Conservation (phyloP, 2,797 vertebrate species). For the Bovichtus variegatus region DNA sequence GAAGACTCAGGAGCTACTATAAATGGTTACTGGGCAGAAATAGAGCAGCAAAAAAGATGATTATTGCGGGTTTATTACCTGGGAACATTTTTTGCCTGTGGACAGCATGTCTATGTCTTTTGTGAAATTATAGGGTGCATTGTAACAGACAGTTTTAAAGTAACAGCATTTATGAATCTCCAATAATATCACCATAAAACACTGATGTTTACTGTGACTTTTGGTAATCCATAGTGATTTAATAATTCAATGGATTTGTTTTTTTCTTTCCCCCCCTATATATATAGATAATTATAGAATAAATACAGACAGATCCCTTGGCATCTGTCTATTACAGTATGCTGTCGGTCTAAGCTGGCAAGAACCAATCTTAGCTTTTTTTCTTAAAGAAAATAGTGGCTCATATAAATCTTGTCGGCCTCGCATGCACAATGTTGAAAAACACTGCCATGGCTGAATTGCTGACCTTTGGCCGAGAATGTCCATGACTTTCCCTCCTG, state of each 20-base stretch:
- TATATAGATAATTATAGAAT: not conserved
- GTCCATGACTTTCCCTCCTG: not conserved
- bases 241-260: not conserved
- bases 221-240: not conserved
- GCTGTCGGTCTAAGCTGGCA: not conserved
- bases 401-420: not conserved
- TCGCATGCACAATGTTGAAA: not conserved
- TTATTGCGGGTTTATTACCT: not conserved
- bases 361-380: not conserved
- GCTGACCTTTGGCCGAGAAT: not conserved
- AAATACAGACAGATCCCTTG: not conserved
- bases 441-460: not conserved
- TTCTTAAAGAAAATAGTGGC: no score
- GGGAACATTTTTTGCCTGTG: not conserved
- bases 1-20: constrained; percentile 9
- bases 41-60: not conserved
- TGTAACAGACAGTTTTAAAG: not conserved
- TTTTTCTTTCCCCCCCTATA: not conserved
- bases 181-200: not conserved
- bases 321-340: not conserved
- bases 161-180: not conserved
- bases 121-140: not conserved
- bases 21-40: constrained; percentile 55
- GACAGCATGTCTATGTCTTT: not conserved
- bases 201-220: not conserved